Evolutionary conservation across 2,113 vertebrate genomes (phyloP), one percentile per base, ranked within the genome.

Genomic region (Pelobates fuscus): DNA sequence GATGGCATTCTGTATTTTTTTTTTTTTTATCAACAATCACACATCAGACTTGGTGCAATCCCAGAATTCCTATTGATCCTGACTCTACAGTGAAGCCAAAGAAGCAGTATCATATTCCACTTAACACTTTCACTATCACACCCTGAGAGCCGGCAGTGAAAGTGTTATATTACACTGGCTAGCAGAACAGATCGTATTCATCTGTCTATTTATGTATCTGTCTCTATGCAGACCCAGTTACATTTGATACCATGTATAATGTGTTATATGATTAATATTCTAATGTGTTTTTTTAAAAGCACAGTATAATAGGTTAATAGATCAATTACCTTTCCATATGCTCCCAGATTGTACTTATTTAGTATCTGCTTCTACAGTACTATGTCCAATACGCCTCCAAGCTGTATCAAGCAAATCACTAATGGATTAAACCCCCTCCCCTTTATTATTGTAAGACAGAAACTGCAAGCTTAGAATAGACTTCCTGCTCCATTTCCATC

Each of bases 371-470:
- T 59, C 32, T 61, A 32, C 57, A 46, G 37, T 71, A 60, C 25
- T 71, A 71, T 52, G 44, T 32, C 62, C 20, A 32, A 58, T 12
- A 59, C 68, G 23, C 52, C 66, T 21, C 54, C 69, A 49, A 21
- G 70, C 41, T 71, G 57, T 24, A 49, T 70, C 15, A 49, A 43
- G 17, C 32, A 59, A 59, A 41, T 70, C 55, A 70, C 55, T 17
- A 57, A 27, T 32, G 43, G 59, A n/a, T 23, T 55, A 8, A 21
- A 8, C 30, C 44, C 44, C 44, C 10, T 17, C 30, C 30, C 30
- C 30, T 32, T n/a, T n/a, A n/a, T n/a, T 32, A 32, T 32, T 10
- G 30, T 32, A 32, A 32, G 10, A 32, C 30, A 32, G 4, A 32
- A 32, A 32, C 10, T 32, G 30, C 30, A 5, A 32, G 30, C 30